Evolutionary conservation across 2,797 vertebrate species (phyloP).

Genomic region (Podargus strigoides): DNA sequence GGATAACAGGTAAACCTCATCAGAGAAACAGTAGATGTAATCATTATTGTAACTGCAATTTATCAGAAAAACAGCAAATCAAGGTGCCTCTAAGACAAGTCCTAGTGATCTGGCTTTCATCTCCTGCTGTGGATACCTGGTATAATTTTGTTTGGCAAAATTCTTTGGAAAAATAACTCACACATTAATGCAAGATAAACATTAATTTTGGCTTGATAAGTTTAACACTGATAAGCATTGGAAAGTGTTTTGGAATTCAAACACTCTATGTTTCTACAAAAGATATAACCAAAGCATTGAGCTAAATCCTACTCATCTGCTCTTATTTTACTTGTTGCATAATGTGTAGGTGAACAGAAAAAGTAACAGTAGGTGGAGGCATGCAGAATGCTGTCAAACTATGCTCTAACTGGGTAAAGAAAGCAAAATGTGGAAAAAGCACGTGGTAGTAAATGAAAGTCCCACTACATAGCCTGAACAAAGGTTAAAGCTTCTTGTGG

Average conservation of each 20-base stretch:
- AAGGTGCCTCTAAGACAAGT: not conserved
- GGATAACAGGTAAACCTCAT: not conserved
- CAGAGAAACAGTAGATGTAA: not conserved
- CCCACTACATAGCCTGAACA: not conserved
- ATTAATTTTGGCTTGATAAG: not conserved
- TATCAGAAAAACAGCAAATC: not conserved
- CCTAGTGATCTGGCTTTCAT: not conserved
- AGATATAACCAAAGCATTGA: not conserved
- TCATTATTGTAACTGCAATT: not conserved
- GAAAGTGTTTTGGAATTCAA: not conserved
- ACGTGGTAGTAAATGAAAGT: not conserved
- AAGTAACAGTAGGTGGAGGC: not conserved
- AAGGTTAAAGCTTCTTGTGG: not conserved
- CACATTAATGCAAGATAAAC: not conserved
- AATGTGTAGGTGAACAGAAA: not conserved
- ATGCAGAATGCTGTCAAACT: not conserved
- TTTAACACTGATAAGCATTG: not conserved
- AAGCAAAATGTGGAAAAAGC: not conserved
- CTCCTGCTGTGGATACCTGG: not conserved
- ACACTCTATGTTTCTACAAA: not conserved
- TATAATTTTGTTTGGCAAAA: not conserved
- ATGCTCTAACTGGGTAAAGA: not conserved
- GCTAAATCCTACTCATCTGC: not conserved
- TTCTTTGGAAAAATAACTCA: not conserved
- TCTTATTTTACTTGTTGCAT: not conserved